Conservation (phyloP, 2,797 vertebrate species). For the Coregonus ussuriensis region DNA sequence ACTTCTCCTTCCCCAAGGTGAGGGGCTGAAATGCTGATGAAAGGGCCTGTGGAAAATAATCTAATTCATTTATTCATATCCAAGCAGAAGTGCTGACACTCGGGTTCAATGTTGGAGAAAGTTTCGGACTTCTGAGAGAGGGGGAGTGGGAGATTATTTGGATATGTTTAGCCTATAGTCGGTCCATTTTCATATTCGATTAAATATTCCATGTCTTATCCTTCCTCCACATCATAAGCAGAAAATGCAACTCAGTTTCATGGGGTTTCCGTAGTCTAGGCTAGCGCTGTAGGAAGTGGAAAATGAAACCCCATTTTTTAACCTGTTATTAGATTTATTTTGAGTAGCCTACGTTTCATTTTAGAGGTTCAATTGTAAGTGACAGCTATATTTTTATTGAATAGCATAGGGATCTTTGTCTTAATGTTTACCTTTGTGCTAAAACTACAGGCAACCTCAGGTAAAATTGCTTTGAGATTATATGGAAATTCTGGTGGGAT, state of each 20-base stretch:
- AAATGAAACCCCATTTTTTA: too few relatives aligned
- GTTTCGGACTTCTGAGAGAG: constrained; percentile 6
- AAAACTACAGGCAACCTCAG: not conserved
- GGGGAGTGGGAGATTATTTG: not conserved
- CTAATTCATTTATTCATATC: constrained; percentile 75
- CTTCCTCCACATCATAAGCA: constrained; percentile 48
- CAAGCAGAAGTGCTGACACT: constrained; percentile 68
- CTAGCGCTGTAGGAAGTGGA: too few relatives aligned
- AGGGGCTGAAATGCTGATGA: constrained; percentile 25
- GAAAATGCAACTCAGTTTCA: constrained; percentile 17
- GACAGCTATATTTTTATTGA: too few relatives aligned
- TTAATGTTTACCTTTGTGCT: not conserved
- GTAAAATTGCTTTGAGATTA: not conserved
- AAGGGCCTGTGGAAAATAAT: constrained; percentile 55
- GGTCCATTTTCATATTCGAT: not conserved
- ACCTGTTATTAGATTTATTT: too few relatives aligned
- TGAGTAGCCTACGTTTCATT: not conserved
- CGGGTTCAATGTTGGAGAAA: constrained; percentile 4
- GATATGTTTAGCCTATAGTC: not conserved
- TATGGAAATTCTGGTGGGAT: not conserved
- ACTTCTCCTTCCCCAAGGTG: constrained; percentile 35
- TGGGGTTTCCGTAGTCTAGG: too few relatives aligned
- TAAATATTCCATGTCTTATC: not conserved
- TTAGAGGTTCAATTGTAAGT: too few relatives aligned
- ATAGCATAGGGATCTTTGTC: too few relatives aligned